Percentiles rank a stretch among this genome's conserved stretches.
These are phyloP conservation scores for Himantopus leucocephalus DNA, from an alignment of 2,113 vertebrate species.

Conservation along the genomic window DNA sequence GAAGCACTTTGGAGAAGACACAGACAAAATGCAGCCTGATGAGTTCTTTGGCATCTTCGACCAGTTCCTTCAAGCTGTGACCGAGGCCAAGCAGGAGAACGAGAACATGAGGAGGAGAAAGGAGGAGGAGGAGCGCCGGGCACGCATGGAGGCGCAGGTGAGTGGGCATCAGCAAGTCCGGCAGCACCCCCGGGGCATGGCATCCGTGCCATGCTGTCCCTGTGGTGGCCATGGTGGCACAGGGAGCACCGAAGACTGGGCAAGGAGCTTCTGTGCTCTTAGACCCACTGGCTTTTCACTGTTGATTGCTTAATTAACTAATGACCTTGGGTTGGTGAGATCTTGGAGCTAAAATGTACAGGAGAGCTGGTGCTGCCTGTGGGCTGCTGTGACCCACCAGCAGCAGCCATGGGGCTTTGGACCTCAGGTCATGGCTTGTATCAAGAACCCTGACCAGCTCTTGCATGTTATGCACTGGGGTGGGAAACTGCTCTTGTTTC, in stretches of 20 bases:
- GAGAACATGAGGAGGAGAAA: slow-evolving; percentile 95
- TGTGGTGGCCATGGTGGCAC: not conserved
- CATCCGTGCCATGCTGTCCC: rapidly evolving
- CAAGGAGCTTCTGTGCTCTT: not conserved
- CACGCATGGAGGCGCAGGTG: slow-evolving; percentile 95
- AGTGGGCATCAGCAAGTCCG: rapidly evolving
- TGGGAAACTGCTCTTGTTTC: not conserved
- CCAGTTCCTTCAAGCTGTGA: slow-evolving; percentile 94
- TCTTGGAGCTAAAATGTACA: not conserved
- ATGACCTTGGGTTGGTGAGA: not conserved
- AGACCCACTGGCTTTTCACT: not conserved
- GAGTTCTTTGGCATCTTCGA: slow-evolving; percentile 99
- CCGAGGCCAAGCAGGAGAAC: slow-evolving; percentile 94
- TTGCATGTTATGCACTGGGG: rapidly evolving
- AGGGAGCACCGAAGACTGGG: not conserved
- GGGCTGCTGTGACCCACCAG: not conserved
- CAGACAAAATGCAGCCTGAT: slow-evolving; percentile 90
- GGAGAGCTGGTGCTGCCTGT: not conserved
- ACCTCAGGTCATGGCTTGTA: not conserved
- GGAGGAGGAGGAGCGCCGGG: slow-evolving; percentile 95
- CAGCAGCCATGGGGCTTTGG: not conserved
- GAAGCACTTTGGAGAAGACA: slow-evolving; percentile 95
- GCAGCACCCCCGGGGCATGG: not conserved
- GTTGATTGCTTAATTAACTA: not conserved
- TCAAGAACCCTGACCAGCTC: not conserved